Evolutionary conservation across 37 sponge, comb jelly and placozoan species (phyloP).

Genomic region (Sycon ciliatum): DNA sequence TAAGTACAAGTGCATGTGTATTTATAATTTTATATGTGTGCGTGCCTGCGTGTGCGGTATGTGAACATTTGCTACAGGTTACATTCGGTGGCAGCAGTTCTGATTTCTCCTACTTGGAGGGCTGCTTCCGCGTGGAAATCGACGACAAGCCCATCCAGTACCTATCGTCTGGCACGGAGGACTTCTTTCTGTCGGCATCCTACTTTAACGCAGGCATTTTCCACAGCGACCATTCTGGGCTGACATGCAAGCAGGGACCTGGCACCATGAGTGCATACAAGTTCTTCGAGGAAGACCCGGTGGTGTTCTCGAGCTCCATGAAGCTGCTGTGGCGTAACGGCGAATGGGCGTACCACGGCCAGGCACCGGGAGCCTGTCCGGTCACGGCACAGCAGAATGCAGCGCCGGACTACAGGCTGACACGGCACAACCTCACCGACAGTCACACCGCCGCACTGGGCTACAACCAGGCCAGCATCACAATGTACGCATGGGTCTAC

Average conservation of each 20-base stretch:
- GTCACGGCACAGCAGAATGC: background rate
- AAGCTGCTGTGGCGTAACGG: slow-evolving; percentile 59
- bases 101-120: slow-evolving; percentile 49
- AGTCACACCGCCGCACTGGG: background rate
- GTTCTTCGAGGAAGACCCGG: slow-evolving; percentile 69
- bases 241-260: slow-evolving; percentile 22
- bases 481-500: slow-evolving; percentile 66
- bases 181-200: slow-evolving; percentile 75
- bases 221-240: slow-evolving; percentile 54
- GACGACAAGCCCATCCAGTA: slow-evolving; percentile 33
- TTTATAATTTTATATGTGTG: too few relatives aligned
- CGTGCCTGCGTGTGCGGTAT: too few relatives aligned
- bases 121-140: slow-evolving; percentile 48
- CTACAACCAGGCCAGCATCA: slow-evolving; percentile 33
- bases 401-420: too few relatives aligned
- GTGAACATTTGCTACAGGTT: too few relatives aligned
- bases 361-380: slow-evolving; percentile 45
- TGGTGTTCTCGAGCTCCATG: slow-evolving; percentile 57
- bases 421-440: background rate
- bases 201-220: slow-evolving; percentile 49
- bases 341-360: slow-evolving; percentile 28
- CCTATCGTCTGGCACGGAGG: slow-evolving; percentile 75
- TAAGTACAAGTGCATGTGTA: too few relatives aligned
- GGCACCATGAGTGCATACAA: slow-evolving; percentile 64
- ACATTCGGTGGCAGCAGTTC: background rate